Conservation (phyloP, 2,113 vertebrate species). For the Gila orcuttii region DNA sequence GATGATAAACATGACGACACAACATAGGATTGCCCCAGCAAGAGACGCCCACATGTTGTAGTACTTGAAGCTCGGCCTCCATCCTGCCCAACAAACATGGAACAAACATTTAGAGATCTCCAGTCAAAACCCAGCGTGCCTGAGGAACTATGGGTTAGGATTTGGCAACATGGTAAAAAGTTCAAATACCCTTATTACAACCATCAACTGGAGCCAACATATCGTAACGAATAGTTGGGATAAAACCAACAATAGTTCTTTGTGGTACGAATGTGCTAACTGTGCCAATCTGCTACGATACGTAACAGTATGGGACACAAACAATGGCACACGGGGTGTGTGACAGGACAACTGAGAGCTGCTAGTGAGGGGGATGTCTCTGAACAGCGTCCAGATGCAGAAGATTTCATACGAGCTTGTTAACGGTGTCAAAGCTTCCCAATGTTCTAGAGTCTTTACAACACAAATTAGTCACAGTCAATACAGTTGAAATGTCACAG, state of each 20-base stretch:
- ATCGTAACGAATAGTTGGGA: background rate
- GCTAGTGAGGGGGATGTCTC: background rate
- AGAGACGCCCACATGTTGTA: constrained; percentile 99
- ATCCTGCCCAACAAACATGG: constrained; percentile 76
- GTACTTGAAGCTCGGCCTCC: constrained; percentile 98
- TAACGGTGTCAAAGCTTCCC: background rate
- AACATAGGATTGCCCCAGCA: constrained; percentile 90
- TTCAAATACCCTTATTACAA: background rate
- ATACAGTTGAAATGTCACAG: constrained; percentile 10
- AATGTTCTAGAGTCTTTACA: background rate
- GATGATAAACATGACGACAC: constrained; percentile 98
- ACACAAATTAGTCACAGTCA: constrained; percentile 4
- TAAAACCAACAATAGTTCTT: constrained; percentile 32
- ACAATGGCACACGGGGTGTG: background rate
- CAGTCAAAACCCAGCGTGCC: background rate
- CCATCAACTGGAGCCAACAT: background rate
- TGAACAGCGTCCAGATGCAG: background rate
- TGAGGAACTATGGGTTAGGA: background rate
- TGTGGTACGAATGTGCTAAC: constrained; percentile 1
- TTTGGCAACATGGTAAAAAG: background rate
- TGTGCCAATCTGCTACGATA: background rate
- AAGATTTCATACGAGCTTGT: background rate
- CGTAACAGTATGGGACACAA: background rate
- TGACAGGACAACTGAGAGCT: background rate
- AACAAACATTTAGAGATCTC: background rate